Conservation (phyloP, 2,113 vertebrate genomes). For the Hydrolagus affinis region DNA sequence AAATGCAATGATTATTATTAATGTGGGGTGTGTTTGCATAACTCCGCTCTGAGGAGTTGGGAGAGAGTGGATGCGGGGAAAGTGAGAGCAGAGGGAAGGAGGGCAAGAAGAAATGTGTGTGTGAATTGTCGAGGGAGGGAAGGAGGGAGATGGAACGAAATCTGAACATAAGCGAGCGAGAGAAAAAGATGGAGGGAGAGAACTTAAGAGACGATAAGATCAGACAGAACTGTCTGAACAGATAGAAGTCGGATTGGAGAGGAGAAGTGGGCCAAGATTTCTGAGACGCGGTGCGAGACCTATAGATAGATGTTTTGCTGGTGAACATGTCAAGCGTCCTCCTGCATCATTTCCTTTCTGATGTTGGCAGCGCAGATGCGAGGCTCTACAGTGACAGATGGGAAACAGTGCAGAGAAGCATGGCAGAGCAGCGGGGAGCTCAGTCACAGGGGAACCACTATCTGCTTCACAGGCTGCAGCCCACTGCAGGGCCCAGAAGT, state of each 20-base stretch:
- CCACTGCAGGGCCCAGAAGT: slow-evolving; percentile 1
- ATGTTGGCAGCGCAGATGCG: slow-evolving; percentile 20
- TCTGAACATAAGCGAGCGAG: neutral
- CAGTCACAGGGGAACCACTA: slow-evolving; percentile 21
- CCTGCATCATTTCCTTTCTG: slow-evolving; percentile 13
- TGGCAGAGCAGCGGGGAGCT: slow-evolving; percentile 10
- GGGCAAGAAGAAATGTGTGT: neutral
- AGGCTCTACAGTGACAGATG: slow-evolving; percentile 10
- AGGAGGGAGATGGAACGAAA: neutral
- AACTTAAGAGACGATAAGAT: neutral
- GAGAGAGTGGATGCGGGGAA: neutral
- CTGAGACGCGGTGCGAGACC: neutral
- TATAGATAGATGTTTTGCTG: slow-evolving; percentile 6
- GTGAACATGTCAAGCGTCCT: neutral
- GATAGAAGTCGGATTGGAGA: neutral
- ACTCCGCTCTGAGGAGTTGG: neutral
- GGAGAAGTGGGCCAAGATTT: neutral
- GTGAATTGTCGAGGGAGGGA: neutral
- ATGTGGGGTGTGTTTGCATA: no score
- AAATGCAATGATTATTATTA: no score
- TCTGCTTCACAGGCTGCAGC: slow-evolving; percentile 7
- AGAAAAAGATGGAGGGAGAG: neutral
- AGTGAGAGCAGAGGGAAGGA: neutral
- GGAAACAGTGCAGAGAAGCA: slow-evolving; percentile 1
- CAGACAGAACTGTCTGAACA: neutral